These are phyloP conservation scores for Agapetus fuscipes DNA, from an alignment of 2,888 invertebrate species.

Conservation along the genomic window DNA sequence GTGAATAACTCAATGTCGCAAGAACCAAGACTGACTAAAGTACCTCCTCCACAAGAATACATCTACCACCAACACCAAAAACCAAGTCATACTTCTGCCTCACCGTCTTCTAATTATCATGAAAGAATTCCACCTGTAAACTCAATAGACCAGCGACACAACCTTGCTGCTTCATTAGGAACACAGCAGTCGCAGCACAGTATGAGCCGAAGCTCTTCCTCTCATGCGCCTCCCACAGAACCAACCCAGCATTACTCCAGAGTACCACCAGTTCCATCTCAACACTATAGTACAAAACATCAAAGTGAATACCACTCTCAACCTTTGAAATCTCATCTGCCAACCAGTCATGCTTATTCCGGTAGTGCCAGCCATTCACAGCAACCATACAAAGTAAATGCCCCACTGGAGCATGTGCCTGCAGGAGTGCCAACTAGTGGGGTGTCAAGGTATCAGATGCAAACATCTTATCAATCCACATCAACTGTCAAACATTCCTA, in stretches of 20 bases:
- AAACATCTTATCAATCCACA: conserved; percentile 10
- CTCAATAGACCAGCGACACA: conserved; percentile 14
- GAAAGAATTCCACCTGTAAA: conserved; percentile 16
- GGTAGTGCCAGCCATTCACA: conserved; percentile 13
- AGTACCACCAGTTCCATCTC: conserved; percentile 21
- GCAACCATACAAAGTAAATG: conserved; percentile 26
- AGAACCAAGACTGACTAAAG: conserved; percentile 16
- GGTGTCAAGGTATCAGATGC: conserved; percentile 29
- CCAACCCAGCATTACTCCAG: conserved; percentile 18
- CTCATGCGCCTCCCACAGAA: conserved; percentile 19
- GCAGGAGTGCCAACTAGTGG: conserved; percentile 27
- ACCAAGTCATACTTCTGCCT: conserved; percentile 17
- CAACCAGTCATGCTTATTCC: conserved; percentile 13
- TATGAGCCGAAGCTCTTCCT: conserved; percentile 9
- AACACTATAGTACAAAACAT: conserved; percentile 20
- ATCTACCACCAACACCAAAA: conserved; percentile 22
- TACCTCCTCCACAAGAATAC: conserved; percentile 19
- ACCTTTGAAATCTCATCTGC: conserved; percentile 16
- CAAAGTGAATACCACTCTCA: conserved; percentile 19
- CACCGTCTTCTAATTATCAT: conserved; percentile 12
- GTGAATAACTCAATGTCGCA: conserved; percentile 14
- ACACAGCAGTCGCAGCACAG: conserved; percentile 9
- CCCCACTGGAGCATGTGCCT: neutral
- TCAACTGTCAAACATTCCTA: conserved; percentile 22
- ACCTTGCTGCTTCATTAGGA: conserved; percentile 12